Evolutionary conservation across 2,888 invertebrate species (phyloP).

Genomic region (Labia minor): DNA sequence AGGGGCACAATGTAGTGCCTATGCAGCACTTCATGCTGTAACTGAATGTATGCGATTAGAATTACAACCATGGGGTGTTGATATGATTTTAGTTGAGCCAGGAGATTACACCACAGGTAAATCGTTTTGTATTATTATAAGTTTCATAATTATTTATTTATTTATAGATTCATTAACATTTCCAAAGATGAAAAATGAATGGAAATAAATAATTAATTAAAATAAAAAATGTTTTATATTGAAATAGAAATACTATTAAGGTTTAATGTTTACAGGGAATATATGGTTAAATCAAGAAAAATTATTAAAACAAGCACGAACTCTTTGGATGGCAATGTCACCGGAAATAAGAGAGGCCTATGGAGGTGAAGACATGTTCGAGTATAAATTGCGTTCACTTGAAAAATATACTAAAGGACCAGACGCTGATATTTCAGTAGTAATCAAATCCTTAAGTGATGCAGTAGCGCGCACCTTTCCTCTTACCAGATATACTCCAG

Average conservation of each 20-base stretch:
- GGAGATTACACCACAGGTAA: constrained; percentile 75
- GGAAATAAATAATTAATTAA: too few species aligned
- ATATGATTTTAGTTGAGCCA: constrained; percentile 73
- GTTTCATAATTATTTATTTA: too few species aligned
- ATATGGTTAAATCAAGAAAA: constrained; percentile 27
- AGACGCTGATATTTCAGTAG: constrained; percentile 66
- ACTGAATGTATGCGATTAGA: constrained; percentile 70
- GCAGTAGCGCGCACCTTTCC: constrained; percentile 73
- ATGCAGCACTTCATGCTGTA: constrained; percentile 67
- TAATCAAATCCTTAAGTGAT: constrained; percentile 64
- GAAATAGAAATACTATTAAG: neutral
- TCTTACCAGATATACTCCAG: constrained; percentile 70
- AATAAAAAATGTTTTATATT: too few species aligned
- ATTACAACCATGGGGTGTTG: constrained; percentile 66
- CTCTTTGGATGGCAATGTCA: constrained; percentile 70
- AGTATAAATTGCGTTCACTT: constrained; percentile 63
- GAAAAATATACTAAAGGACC: constrained; percentile 66
- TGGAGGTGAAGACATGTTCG: constrained; percentile 67
- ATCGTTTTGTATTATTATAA: neutral
- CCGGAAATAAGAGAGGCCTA: constrained; percentile 66
- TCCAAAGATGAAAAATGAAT: too few species aligned
- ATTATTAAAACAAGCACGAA: constrained; percentile 48
- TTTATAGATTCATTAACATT: too few species aligned
- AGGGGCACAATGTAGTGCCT: constrained; percentile 64
- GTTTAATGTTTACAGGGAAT: constrained; percentile 26